Evolutionary conservation across 2,113 vertebrate genomes (phyloP).

Genomic region (Hippocampus barbouri): DNA sequence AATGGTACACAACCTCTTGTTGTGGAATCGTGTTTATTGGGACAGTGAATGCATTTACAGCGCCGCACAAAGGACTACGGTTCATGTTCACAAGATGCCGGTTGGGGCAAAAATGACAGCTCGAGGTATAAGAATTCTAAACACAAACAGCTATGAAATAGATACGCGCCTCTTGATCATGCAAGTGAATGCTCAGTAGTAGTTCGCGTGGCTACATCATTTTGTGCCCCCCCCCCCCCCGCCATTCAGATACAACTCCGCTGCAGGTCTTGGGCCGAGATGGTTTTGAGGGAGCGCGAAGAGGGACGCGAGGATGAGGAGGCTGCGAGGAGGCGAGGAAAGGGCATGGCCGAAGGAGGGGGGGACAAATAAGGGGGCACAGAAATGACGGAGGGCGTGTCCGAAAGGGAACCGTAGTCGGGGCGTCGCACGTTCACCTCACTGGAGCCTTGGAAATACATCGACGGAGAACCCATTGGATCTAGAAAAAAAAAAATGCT

Average conservation of each 20-base stretch:
- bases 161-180: too few species aligned
- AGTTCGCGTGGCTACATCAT: too few species aligned
- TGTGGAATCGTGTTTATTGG: background rate
- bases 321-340: conserved; percentile 58
- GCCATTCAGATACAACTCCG: conserved; percentile 61
- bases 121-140: too few species aligned
- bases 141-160: too few species aligned
- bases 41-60: background rate
- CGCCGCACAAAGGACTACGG: background rate
- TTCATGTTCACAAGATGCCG: background rate
- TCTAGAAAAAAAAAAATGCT: conserved; percentile 25
- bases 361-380: conserved; percentile 67
- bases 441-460: conserved; percentile 54
- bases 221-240: too few species aligned
- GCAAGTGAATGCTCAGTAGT: too few species aligned
- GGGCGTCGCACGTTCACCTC: conserved; percentile 23
- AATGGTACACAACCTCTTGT: too few species aligned
- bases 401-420: conserved; percentile 66
- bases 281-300: conserved; percentile 64
- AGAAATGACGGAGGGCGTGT: conserved; percentile 71
- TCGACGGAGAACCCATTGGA: conserved; percentile 47
- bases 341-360: conserved; percentile 58
- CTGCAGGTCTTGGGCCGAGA: conserved; percentile 71
- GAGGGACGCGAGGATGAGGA: conserved; percentile 50
- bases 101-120: too few species aligned